Evolutionary conservation across 2,888 invertebrate species (phyloP), one percentile per base, ranked within the genome.

Genomic region (Spodoptera picta): DNA sequence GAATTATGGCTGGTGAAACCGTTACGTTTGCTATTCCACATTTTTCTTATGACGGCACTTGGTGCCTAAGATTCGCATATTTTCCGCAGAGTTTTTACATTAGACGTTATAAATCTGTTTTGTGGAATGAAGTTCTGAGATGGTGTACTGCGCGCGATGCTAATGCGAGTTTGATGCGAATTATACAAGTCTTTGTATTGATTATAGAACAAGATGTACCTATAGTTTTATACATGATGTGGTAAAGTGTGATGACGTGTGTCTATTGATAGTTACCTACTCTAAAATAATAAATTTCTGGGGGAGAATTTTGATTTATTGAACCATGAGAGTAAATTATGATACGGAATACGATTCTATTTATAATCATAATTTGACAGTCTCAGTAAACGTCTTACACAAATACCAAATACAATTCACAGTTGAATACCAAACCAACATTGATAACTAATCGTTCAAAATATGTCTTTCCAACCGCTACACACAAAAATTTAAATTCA

Each of bases 51-150:
- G 69, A 64, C 72, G 61, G 73, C 69, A 59, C 60, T 73, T 48
- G 60, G 60, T 55, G 49, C 60, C 69, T 60, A 64, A 73, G 81
- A 70, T 73, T 77, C 81, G 72, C 83, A 83, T 82, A 85, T 87
- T 87, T 82, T 75, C 45, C 77, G 70, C 79, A 60, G 77, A 73
- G 82, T 82, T 84, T 85, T 83, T 79, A 80, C 82, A 84, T 83
- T 76, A 80, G 75, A 79, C 74, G 72, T 85, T 80, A 84, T 84
- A 86, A 87, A 87, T 87, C 77, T 83, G 82, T 79, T 80, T 73
- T 75, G 73, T 69, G 79, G 81, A 81, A 85, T 83, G 83, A 83
- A 76, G 72, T 79, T 74, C 79, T 75, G 73, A 65, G 76, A 42
- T 59, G 51, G 65, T 59, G 58, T 59, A 62, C 73, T 82, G 60